phyloP scores from a whole-genome alignment of 2,113 vertebrate species.

The Rhabdomys dilectus region DNA sequence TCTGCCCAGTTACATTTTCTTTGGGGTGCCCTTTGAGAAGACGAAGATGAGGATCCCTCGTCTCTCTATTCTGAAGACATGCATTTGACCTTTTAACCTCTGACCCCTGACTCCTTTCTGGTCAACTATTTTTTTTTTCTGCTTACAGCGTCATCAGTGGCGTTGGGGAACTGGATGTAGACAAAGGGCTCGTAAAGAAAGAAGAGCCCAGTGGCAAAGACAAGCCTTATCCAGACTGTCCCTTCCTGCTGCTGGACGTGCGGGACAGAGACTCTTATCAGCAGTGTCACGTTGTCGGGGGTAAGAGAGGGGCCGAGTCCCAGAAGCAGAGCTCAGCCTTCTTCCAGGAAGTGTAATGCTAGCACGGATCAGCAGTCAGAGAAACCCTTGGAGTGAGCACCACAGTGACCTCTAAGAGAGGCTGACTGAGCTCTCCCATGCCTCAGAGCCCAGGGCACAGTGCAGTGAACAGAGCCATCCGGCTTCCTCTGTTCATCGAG shows the following conservation, averaged over 20 bases:
- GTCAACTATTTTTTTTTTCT: constrained; percentile 26
- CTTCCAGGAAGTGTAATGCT: neutral
- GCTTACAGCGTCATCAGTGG: constrained; percentile 93
- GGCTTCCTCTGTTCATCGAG: neutral
- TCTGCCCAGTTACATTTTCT: constrained; percentile 23
- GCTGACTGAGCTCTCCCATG: neutral
- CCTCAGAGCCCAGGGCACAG: neutral
- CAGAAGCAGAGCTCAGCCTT: neutral
- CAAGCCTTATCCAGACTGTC: constrained; percentile 93
- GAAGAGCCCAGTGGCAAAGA: constrained; percentile 75
- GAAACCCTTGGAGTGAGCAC: neutral
- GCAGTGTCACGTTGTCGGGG: constrained; percentile 94
- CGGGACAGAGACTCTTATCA: constrained; percentile 93
- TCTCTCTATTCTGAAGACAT: neutral
- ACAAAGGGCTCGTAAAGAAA: constrained; percentile 84
- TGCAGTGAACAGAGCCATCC: neutral
- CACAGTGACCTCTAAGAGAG: neutral
- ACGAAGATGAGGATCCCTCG: neutral
- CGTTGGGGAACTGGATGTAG: constrained; percentile 94
- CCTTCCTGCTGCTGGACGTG: constrained; percentile 96
- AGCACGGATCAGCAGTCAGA: too few species aligned
- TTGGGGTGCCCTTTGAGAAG: constrained; percentile 35
- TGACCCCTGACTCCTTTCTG: constrained; percentile 9
- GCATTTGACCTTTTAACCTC: constrained; percentile 31
- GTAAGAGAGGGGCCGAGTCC: constrained; percentile 83